Evolutionary conservation across 2,113 vertebrate genomes (phyloP), one percentile per base, ranked within the genome.

Genomic region (Pao palembangensis): DNA sequence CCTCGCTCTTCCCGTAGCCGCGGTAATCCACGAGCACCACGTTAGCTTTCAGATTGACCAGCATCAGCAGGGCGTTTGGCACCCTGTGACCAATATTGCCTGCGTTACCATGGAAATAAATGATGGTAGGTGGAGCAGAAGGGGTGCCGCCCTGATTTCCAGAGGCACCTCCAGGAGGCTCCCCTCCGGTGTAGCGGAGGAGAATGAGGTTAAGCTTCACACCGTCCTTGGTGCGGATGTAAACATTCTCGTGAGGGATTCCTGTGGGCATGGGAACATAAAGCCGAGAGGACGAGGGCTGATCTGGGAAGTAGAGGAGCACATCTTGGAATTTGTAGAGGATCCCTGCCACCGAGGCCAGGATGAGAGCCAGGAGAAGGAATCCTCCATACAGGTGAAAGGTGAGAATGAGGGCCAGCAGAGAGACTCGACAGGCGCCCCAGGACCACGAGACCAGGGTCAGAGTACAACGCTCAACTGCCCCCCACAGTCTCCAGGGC

Each of bases 271-370:
- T 93, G 28, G 98, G 96, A 58, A 99, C 95, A 44, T 98, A 99
- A 50, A 99, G 93, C 66, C 98, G 95, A 6, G 98, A 99, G 8
- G 96, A 98, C 2, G 98, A 93, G 17, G 98, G 96, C 85, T 99
- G 98, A 48, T 99, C 96, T 12, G 98, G 98, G 71, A 99, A 99
- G 85, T 98, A 99, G 54, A 99, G 95, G 72, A 99, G 89, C 38
- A 95, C 93, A 69, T 99, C 98, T 88, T 99, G 98, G 85, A 98
- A 98, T 71, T 98, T 98, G 90, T 98, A 99, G 2, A 99, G 89
- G 85, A 98, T 98, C 55, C 94, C 96, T 0, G 94, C 94, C 75
- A 98, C 93, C 0, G 97, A 98, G 13, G 93, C 87, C 67, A 96
- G 84, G 83, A 99, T 98, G 71, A 99, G 89, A 57, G 91, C 81